A percentile compares a stretch with the other conserved stretches of the same genome.
Evolutionary conservation across 2,888 invertebrate genomes (phyloP).

Genomic region (Cephus spinipes): DNA sequence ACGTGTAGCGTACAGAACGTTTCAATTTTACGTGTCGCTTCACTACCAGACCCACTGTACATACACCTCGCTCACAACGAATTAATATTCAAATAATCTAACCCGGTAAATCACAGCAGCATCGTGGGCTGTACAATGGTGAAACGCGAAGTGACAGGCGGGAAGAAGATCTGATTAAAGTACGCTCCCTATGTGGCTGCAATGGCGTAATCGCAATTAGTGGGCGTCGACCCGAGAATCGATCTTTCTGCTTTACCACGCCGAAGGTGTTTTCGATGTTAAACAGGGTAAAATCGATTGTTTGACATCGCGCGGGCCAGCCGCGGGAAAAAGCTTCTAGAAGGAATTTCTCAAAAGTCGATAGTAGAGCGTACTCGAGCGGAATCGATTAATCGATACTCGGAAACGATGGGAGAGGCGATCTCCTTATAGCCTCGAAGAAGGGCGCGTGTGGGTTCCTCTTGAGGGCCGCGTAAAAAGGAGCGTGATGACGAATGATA

Average conservation of each 20-base stretch:
- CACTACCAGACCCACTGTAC: background rate
- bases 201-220: constrained; percentile 33
- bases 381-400: background rate
- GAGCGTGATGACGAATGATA: constrained; percentile 13
- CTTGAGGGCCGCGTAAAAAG: background rate
- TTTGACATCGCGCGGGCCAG: background rate
- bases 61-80: constrained; percentile 10
- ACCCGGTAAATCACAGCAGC: constrained; percentile 35
- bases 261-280: background rate
- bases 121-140: constrained; percentile 27
- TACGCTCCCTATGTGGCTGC: constrained; percentile 8
- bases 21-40: constrained; percentile 19
- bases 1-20: constrained; percentile 14
- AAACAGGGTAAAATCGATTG: background rate
- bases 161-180: constrained; percentile 47
- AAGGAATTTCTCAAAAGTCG: background rate
- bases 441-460: background rate
- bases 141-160: constrained; percentile 40
- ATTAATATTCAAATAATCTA: constrained; percentile 51
- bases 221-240: constrained; percentile 12
- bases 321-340: background rate
- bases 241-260: background rate
- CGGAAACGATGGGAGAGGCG: background rate
- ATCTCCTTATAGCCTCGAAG: background rate
- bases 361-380: background rate